phyloP scores from a whole-genome alignment of 2,888 invertebrate genomes.

The Patella pellucida region DNA sequence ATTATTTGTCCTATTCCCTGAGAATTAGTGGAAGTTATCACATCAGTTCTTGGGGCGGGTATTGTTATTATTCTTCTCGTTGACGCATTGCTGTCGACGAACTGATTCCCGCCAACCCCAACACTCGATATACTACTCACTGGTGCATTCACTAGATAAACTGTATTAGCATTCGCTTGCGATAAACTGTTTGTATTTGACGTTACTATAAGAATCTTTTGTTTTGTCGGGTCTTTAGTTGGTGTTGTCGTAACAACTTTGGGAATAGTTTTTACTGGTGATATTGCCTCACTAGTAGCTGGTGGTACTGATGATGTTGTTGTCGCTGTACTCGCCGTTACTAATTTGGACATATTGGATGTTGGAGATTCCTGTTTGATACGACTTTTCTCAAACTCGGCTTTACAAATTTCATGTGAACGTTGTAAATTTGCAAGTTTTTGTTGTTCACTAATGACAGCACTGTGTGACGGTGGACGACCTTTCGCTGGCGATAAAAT shows the following conservation, averaged over 20 bases:
- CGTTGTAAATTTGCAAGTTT: conserved; percentile 87
- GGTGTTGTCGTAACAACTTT: conserved; percentile 21
- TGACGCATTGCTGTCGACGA: not conserved
- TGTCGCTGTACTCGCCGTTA: not conserved
- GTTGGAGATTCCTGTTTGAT: conserved; percentile 26
- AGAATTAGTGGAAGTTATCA: conserved; percentile 26
- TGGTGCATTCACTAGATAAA: conserved; percentile 22
- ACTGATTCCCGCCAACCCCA: not conserved
- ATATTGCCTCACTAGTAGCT: conserved; percentile 10
- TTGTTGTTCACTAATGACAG: conserved; percentile 22
- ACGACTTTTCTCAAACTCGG: conserved; percentile 86
- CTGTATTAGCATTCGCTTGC: conserved; percentile 14
- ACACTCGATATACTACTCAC: conserved; percentile 13
- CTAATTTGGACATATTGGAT: not conserved
- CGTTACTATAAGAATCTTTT: conserved; percentile 18
- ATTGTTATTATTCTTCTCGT: conserved; percentile 1
- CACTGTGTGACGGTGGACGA: not conserved
- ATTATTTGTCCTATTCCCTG: conserved; percentile 33
- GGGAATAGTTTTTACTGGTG: conserved; percentile 2
- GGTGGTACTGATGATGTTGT: not conserved
- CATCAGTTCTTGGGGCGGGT: conserved; percentile 18
- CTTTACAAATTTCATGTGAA: conserved; percentile 88
- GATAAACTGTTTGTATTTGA: conserved; percentile 11
- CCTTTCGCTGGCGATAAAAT: not conserved
- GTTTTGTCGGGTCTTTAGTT: not conserved